Conservation (phyloP, 2,113 vertebrate genomes). For the Oncorhynchus tshawytscha region DNA sequence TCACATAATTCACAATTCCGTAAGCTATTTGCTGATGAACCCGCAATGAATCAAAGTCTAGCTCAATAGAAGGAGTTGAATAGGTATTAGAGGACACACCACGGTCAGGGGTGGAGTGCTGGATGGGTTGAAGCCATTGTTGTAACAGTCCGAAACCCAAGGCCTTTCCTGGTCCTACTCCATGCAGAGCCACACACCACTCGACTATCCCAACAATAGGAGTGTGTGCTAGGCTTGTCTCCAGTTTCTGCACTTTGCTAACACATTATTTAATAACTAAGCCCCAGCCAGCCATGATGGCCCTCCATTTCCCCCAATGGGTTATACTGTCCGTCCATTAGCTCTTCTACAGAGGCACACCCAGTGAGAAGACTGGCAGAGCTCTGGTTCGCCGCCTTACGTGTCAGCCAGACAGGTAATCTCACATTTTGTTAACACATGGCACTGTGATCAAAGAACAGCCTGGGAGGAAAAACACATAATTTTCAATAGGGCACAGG, state of each 20-base stretch:
- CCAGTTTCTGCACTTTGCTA: constrained; percentile 26
- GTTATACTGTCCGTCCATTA: neutral
- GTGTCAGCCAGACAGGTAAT: constrained; percentile 28
- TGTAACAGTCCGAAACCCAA: constrained; percentile 30
- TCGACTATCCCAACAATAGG: constrained; percentile 9
- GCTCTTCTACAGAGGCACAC: constrained; percentile 5
- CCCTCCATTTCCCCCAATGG: constrained; percentile 26
- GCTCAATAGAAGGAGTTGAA: constrained; percentile 20
- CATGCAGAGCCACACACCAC: neutral
- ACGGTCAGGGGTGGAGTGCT: neutral
- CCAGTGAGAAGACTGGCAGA: constrained; percentile 3
- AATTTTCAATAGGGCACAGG: constrained; percentile 22
- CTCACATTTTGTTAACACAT: constrained; percentile 30
- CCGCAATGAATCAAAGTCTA: constrained; percentile 4
- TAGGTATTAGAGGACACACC: constrained; percentile 25
- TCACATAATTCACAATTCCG: too few relatives aligned
- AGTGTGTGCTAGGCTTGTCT: constrained; percentile 41
- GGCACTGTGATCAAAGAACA: constrained; percentile 17
- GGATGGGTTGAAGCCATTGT: constrained; percentile 15
- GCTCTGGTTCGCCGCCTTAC: constrained; percentile 3
- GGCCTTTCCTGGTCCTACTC: neutral
- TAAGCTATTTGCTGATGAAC: too few relatives aligned
- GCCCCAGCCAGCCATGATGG: constrained; percentile 15
- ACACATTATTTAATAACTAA: constrained; percentile 49
- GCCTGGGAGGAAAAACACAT: constrained; percentile 15